Conservation (phyloP, 2,113 vertebrate genomes). For the Thamnaconus septentrionalis region DNA sequence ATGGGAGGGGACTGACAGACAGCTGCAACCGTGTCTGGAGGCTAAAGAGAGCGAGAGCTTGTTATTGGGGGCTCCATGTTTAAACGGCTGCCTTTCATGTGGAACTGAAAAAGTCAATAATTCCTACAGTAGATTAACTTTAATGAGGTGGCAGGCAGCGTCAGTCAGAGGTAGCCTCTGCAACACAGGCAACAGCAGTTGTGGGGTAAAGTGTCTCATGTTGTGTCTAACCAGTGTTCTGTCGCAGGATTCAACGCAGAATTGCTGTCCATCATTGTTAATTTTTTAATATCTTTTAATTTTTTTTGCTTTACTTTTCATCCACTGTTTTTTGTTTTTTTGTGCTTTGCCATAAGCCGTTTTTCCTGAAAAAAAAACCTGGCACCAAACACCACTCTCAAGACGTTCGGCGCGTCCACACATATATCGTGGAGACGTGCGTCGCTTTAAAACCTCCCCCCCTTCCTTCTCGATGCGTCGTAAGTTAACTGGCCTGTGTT, state of each 20-base stretch:
- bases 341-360: slow-evolving; percentile 79
- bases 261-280: slow-evolving; percentile 72
- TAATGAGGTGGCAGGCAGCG: slow-evolving; percentile 41
- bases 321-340: slow-evolving; percentile 80
- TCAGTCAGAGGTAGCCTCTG: too few species aligned
- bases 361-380: slow-evolving; percentile 74
- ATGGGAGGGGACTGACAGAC: slow-evolving; percentile 30
- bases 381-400: slow-evolving; percentile 74
- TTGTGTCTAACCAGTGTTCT: slow-evolving; percentile 69
- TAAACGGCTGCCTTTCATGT: slow-evolving; percentile 54
- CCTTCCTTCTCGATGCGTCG: slow-evolving; percentile 78
- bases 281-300: slow-evolving; percentile 58
- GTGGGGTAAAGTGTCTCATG: slow-evolving; percentile 26
- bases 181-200: too few species aligned
- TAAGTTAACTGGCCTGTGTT: slow-evolving; percentile 87
- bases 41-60: slow-evolving; percentile 44
- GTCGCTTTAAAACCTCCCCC: slow-evolving; percentile 81
- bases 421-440: slow-evolving; percentile 81
- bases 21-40: slow-evolving; percentile 38
- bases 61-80: slow-evolving; percentile 46
- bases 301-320: slow-evolving; percentile 72
- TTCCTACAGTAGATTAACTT: slow-evolving; percentile 55
- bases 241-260: slow-evolving; percentile 58
- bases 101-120: slow-evolving; percentile 56
- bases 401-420: slow-evolving; percentile 77